Evolutionary conservation across 2,888 invertebrate species (phyloP).

Genomic region (Hirtodrosophila alboralis): DNA sequence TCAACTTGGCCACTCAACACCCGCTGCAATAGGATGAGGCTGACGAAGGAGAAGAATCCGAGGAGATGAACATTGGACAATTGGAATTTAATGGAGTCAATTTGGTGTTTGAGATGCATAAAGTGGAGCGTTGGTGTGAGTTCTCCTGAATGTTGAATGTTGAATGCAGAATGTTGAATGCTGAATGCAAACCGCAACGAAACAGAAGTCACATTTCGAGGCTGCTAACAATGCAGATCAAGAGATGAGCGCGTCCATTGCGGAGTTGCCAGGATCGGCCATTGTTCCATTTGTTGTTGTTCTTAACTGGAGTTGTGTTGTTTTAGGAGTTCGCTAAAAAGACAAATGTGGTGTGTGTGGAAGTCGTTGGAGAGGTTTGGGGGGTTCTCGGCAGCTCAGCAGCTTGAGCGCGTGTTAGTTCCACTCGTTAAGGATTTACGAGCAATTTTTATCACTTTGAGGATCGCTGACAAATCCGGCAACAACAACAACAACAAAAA

Average conservation of each 20-base stretch:
- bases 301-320: conserved; percentile 35
- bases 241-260: conserved; percentile 75
- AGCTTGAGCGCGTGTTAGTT: conserved; percentile 75
- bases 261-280: conserved; percentile 65
- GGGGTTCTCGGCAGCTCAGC: conserved; percentile 20
- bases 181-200: conserved; percentile 48
- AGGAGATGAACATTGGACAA: conserved; percentile 62
- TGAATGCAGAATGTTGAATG: conserved; percentile 17
- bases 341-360: conserved; percentile 72
- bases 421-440: conserved; percentile 84
- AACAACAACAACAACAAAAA: conserved; percentile 61
- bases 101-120: conserved; percentile 77
- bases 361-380: conserved; percentile 9
- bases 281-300: conserved; percentile 64
- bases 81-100: conserved; percentile 80
- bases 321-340: conserved; percentile 70
- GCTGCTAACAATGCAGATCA: conserved; percentile 78
- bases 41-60: conserved; percentile 7
- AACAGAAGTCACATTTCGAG: conserved; percentile 49
- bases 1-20: conserved; percentile 27
- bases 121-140: conserved; percentile 69
- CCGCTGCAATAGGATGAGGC: conserved; percentile 10
- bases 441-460: conserved; percentile 84
- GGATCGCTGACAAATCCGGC: conserved; percentile 84
- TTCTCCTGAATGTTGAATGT: conserved; percentile 35